Evolutionary conservation across 2,113 vertebrate genomes (phyloP).

Genomic region (Barbus barbus): DNA sequence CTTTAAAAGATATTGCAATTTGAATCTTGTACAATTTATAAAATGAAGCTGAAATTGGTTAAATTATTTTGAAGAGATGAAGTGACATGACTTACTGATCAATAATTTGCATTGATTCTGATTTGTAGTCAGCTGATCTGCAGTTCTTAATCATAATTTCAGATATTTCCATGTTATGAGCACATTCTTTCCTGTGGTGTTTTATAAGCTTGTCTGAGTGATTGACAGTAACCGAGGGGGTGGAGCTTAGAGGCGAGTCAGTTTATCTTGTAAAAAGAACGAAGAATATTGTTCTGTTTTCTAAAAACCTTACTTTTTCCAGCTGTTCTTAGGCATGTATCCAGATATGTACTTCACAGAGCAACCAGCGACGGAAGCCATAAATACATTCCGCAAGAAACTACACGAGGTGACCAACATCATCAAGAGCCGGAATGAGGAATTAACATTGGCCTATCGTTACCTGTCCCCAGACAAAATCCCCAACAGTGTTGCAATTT

Average conservation of each 20-base stretch:
- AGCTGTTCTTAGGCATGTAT: conserved; percentile 67
- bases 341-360: conserved; percentile 94
- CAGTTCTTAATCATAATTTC: neutral
- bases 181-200: neutral
- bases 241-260: neutral
- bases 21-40: too few relatives aligned
- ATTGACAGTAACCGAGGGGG: neutral
- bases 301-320: neutral
- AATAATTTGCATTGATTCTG: too few relatives aligned
- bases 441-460: conserved; percentile 91
- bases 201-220: neutral
- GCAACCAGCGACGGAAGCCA: conserved; percentile 84
- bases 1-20: too few relatives aligned
- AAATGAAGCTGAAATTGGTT: too few relatives aligned
- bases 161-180: neutral
- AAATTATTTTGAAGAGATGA: too few relatives aligned
- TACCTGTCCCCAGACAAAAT: conserved; percentile 92
- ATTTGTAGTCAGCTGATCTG: too few relatives aligned
- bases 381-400: conserved; percentile 81
- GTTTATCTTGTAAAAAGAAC: neutral
- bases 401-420: conserved; percentile 76
- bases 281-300: neutral
- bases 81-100: too few relatives aligned
- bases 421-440: conserved; percentile 87
- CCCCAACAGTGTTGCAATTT: conserved; percentile 94